Percentiles rank a stretch among this genome's conserved stretches.
phyloP scores from a whole-genome alignment of 2,888 invertebrate species.

The Cosmopolites sordidus region DNA sequence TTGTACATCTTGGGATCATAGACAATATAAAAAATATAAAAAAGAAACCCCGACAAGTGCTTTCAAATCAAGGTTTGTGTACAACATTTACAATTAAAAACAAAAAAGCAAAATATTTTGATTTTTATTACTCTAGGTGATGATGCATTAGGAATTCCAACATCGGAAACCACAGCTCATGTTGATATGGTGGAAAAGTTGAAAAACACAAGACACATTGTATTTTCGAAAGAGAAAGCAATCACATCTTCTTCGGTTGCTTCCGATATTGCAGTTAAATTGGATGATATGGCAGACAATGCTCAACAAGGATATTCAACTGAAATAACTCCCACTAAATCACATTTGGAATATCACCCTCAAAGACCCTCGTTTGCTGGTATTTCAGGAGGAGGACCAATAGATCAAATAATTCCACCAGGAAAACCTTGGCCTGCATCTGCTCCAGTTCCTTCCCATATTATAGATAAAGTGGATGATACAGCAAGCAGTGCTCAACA shows the following conservation, averaged over 20 bases:
- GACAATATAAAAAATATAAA: too few species aligned
- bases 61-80: too few species aligned
- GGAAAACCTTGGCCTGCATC: slow-evolving; percentile 15
- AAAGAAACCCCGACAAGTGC: too few species aligned
- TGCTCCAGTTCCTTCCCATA: slow-evolving; percentile 1
- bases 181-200: neutral
- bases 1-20: too few species aligned
- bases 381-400: neutral
- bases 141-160: too few species aligned
- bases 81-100: too few species aligned
- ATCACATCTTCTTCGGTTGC: neutral
- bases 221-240: too few species aligned
- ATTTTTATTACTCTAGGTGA: too few species aligned
- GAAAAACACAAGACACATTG: neutral
- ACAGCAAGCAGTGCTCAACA: too few species aligned
- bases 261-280: neutral
- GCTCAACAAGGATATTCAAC: too few species aligned
- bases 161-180: slow-evolving; percentile 6
- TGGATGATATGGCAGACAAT: neutral
- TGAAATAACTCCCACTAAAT: neutral
- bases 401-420: slow-evolving; percentile 4
- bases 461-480: too few species aligned
- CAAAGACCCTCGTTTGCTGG: slow-evolving; percentile 5
- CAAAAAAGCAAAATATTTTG: too few species aligned
- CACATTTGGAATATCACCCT: neutral